Base-by-base conservation (phyloP, 2,888 invertebrate genomes). In the Acronicta alni region DNA sequence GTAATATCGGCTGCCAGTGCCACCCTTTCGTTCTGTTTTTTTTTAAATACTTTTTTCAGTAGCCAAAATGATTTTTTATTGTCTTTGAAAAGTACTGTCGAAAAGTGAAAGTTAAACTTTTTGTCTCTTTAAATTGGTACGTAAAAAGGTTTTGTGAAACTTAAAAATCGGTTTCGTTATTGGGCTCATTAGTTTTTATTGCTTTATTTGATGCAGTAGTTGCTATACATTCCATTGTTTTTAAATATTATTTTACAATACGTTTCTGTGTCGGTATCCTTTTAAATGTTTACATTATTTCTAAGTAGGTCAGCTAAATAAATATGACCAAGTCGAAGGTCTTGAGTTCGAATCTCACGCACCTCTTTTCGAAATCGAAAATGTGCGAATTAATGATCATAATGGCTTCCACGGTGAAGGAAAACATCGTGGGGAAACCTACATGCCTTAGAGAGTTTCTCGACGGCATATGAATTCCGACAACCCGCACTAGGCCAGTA, bases 51-150 rank as follows among this genome's bases (percentile, higher is more conserved):
- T 77, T 84, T 85, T n/a, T 86, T 82, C 79, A 76, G 72, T 84
- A 86, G 86, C 85, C 68, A 81, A 84, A 82, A 84, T 82, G 35
- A 39, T 53, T 58, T 63, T 76, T 64, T 52, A 75, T 72, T 68
- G 61, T 73, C 75, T 69, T 57, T 61, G 71, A 69, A 82, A 81
- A 84, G 84, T 84, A 80, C 77, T 73, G 68, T 82, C 62, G 61
- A 80, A 90, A 88, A 92, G 90, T 82, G 92, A 93, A 91, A 92
- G 91, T 85, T 80, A 60, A 17, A 32, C 63, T 79, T 67, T 76
- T 81, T 75, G 71, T 61, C 57, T 53, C 49, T 70, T 68, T 45
- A 72, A 74, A 66, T 72, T 46, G 60, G 45, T 35, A 39, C 68
- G 67, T 72, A 5, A 65, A 71, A 57, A 52, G 16, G 41, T 62